phyloP scores from a whole-genome alignment of 2,888 invertebrate species.

The Lycia hirtaria region DNA sequence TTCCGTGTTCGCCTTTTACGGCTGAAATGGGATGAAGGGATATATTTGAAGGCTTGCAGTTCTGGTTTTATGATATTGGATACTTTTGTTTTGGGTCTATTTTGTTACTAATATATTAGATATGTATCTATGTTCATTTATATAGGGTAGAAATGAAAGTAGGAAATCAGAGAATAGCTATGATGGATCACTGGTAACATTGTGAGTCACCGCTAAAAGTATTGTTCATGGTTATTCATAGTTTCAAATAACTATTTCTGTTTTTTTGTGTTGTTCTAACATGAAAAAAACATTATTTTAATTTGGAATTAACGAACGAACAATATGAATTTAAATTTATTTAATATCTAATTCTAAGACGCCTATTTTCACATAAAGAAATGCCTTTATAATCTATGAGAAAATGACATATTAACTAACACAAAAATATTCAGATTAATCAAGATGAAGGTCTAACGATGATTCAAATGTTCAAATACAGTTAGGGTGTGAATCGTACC shows the following conservation, averaged over 20 bases:
- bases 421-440: too few species aligned
- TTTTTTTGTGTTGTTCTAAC: too few species aligned
- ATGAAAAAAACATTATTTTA: too few species aligned
- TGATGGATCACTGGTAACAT: constrained; percentile 58
- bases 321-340: too few species aligned
- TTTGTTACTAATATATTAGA: constrained; percentile 3
- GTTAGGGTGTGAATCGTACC: too few species aligned
- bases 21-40: constrained; percentile 66
- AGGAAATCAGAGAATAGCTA: constrained; percentile 52
- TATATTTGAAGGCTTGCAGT: constrained; percentile 59
- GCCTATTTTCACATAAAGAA: too few species aligned
- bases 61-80: constrained; percentile 71
- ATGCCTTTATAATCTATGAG: too few species aligned
- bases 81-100: constrained; percentile 30
- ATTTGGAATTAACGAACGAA: too few species aligned
- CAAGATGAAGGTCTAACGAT: too few species aligned
- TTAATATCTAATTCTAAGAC: too few species aligned
- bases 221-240: background rate
- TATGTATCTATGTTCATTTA: constrained; percentile 1
- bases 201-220: constrained; percentile 56
- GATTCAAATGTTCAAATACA: too few species aligned
- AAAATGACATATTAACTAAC: too few species aligned
- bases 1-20: constrained; percentile 66
- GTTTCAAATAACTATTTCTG: background rate
- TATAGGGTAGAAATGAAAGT: constrained; percentile 35